These are phyloP conservation scores for Notodonta dromedarius DNA, from an alignment of 2,888 invertebrate species.

Conservation along the genomic window DNA sequence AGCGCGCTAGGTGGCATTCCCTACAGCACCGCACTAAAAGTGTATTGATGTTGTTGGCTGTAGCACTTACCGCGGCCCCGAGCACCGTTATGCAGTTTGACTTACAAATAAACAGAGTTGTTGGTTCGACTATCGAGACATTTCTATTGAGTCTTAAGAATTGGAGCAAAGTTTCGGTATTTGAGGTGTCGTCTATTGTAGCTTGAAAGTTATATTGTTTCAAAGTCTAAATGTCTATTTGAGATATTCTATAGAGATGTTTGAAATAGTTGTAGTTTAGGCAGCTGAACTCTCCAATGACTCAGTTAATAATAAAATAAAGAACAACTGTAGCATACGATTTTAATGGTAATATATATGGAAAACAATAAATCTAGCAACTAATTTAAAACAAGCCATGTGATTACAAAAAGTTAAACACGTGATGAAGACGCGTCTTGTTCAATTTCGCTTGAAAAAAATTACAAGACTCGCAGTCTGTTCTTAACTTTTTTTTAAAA, in stretches of 20 bases:
- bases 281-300: too few relatives aligned
- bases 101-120: constrained; percentile 60
- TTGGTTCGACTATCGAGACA: constrained; percentile 21
- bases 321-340: too few relatives aligned
- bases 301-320: too few relatives aligned
- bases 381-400: too few relatives aligned
- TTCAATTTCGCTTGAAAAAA: too few relatives aligned
- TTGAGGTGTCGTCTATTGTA: constrained; percentile 7
- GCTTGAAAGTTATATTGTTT: neutral
- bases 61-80: constrained; percentile 69
- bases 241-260: neutral
- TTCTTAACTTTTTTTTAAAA: too few relatives aligned
- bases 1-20: constrained; percentile 69
- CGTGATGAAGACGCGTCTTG: too few relatives aligned
- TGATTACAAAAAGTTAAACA: too few relatives aligned
- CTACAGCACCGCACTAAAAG: constrained; percentile 60
- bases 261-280: neutral
- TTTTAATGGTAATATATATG: too few relatives aligned
- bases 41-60: constrained; percentile 73
- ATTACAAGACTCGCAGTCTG: too few relatives aligned
- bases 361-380: too few relatives aligned
- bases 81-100: constrained; percentile 71
- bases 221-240: neutral
- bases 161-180: constrained; percentile 38
- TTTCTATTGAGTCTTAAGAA: constrained; percentile 36